Conservation (phyloP, 1,140 invertebrate species). For the Meteorus sp. region DNA sequence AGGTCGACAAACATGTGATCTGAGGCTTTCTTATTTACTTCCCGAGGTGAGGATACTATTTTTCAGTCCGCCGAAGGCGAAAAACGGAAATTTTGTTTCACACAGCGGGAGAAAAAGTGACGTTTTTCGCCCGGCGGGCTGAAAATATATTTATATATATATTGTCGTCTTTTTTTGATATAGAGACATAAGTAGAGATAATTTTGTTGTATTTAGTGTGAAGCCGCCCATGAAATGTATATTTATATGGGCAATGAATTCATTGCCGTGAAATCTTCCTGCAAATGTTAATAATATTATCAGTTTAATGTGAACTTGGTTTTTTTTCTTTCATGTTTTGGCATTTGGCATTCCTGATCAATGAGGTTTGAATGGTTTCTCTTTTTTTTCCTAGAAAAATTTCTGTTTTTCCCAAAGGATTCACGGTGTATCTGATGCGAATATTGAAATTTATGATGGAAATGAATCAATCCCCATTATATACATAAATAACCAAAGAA, state of each 20-base stretch:
- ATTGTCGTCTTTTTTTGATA: not conserved
- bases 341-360: not conserved
- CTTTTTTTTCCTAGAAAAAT: not conserved
- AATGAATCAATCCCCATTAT: too few relatives aligned
- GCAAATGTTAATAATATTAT: not conserved
- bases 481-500: slow-evolving; percentile 1
- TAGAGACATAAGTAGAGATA: not conserved
- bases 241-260: not conserved
- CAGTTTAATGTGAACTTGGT: not conserved
- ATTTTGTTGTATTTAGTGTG: not conserved
- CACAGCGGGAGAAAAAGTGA: too few relatives aligned
- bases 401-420: not conserved
- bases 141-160: not conserved
- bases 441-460: too few relatives aligned
- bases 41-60: too few relatives aligned
- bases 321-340: not conserved
- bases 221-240: not conserved
- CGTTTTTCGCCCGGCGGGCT: too few relatives aligned
- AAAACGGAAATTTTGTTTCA: too few relatives aligned
- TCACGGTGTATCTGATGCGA: too few relatives aligned
- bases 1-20: too few relatives aligned
- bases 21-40: too few relatives aligned
- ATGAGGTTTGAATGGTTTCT: not conserved
- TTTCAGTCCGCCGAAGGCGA: too few relatives aligned
- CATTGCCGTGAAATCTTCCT: not conserved